Evolutionary conservation across 2,113 vertebrate species (phyloP), one percentile per base, ranked within the genome.

Genomic region (Megaceryle torquata): DNA sequence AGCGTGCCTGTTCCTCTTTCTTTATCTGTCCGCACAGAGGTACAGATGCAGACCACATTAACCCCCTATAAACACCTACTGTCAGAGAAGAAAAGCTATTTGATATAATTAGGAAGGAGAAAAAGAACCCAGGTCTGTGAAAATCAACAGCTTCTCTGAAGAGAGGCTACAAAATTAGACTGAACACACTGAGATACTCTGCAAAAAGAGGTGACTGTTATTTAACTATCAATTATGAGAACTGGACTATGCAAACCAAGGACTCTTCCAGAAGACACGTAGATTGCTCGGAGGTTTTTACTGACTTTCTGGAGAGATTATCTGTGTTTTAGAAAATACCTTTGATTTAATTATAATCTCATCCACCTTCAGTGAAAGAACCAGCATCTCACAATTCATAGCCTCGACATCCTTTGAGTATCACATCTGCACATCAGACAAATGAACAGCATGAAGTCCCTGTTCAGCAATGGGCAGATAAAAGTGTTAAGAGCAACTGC

Each of bases 361-460:
- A 0, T 78, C 76, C 80, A 75, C 59, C 29, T 68, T 82, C 50
- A 86, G 65, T 10, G 11, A 84, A 88, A 79, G 18, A 91, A 85
- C 50, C 70, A 77, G 44, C 83, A 70, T 61, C 86, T 89, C 71
- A 15, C 31, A 79, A 39, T 51, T 91, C 79, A 91, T 16, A 89
- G 92, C 81, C 53, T 41, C 7, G 8, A 11, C 79, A 92, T 28
- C 48, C 87, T 93, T 84, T 79, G 76, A 91, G 80, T 69, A 77
- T 54, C 89, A 80, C 67, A 89, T 94, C 7, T 92, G 84, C 43
- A 96, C 41, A 83, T 71, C 86, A 88, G 79, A 95, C 50, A 95
- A 91, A 84, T 3, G 18, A 95, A 85, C 51, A 84, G 51, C 77
- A 44, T 16, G 9, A 76, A 89, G 83, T 43, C 77, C 59, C 77